Evolutionary conservation across 2,888 invertebrate species (phyloP), one percentile per base, ranked within the genome.

Genomic region (Chrysina gloriosa): DNA sequence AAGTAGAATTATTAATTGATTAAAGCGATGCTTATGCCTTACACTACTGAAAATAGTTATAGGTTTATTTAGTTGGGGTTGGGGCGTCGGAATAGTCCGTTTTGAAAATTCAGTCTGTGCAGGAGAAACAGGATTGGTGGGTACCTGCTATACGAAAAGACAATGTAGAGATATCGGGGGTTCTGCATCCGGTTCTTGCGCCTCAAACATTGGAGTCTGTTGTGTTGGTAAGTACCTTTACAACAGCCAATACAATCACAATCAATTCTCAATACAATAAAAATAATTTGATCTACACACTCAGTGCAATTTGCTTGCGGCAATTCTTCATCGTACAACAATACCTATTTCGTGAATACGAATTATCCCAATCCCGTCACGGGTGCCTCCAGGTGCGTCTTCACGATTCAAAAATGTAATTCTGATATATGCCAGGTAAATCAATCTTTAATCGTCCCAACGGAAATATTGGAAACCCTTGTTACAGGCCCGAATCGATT

Each of bases 281-380:
- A 4, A 27, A 7, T 9, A 11, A 11, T 50, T 52, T 39, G 9
- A 2, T 29, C 16, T n/a, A 3, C 11, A 45, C 0, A 25, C 80
- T 31, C 78, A 94, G 94, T 92, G 77, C 87, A 90, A 73, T 87
- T 88, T 74, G 84, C 89, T 0, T 94, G 94, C 73, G 92, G 92
- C 1, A 82, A 86, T 0, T 67, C 69, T 6, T 89, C 91, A 0
- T 86, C 87, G 56, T 87, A 89, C 48, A 94, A 94, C 79, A 93
- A 92, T 76, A 94, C 94, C 0, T 94, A 94, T 78, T 95, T 94
- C 81, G 88, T 89, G 6, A 95, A 91, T 79, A 90, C 90, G 0
- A 89, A 88, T 3, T 94, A 91, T 82, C 94, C 94, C 0, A 85
- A 87, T 0, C 86, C 90, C 0, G 91, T 88, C 76, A 82, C 87